Percentiles rank a stretch among this genome's conserved stretches.
phyloP scores from a whole-genome alignment of 1,140 invertebrate species.

The Hyposmocoma kahamanoa region DNA sequence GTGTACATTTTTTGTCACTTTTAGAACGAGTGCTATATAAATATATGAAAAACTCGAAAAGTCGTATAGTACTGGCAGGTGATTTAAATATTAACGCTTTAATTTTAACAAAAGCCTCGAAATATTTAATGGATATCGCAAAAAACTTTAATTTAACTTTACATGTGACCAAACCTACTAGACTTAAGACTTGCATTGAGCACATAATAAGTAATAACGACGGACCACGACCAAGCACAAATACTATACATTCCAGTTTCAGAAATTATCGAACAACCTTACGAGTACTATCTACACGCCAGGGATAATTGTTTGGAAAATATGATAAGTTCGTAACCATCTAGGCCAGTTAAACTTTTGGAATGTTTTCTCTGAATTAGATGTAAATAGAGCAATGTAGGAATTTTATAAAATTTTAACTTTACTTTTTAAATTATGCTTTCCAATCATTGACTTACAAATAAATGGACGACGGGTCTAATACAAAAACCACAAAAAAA shows the following conservation, averaged over 20 bases:
- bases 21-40: background rate
- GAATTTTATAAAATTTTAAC: background rate
- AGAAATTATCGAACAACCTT: background rate
- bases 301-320: background rate
- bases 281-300: background rate
- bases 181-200: background rate
- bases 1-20: background rate
- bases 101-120: background rate
- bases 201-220: background rate
- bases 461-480: too few species aligned
- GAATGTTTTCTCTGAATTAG: background rate
- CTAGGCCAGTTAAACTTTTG: background rate
- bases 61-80: background rate
- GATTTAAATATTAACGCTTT: background rate
- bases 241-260: background rate
- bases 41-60: background rate
- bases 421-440: background rate
- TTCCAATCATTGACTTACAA: too few species aligned
- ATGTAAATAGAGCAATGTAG: background rate
- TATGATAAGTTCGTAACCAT: background rate
- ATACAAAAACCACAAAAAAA: too few species aligned
- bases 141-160: background rate
- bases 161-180: background rate
- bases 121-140: background rate
- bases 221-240: background rate